Evolutionary conservation across 2,888 invertebrate genomes (phyloP).

Genomic region (Eristalinus aeneus): DNA sequence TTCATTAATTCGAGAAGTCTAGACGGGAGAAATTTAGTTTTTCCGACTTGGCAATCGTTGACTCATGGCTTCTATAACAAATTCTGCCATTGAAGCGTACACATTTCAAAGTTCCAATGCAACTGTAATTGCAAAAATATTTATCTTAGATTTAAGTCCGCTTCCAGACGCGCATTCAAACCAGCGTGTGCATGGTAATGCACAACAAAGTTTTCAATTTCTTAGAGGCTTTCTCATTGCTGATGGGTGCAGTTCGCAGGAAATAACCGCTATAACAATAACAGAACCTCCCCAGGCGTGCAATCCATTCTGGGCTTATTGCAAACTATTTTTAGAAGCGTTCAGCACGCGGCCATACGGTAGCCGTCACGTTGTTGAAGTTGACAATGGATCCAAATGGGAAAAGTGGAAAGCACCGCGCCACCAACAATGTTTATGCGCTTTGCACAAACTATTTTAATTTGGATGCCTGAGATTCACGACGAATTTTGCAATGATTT

Average conservation of each 20-base stretch:
- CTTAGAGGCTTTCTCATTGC: not conserved
- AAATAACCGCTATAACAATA: constrained; percentile 10
- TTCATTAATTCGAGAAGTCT: not conserved
- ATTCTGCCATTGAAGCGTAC: not conserved
- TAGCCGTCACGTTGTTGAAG: not conserved
- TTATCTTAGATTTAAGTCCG: not conserved
- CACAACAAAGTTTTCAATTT: not conserved
- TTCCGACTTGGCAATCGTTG: not conserved
- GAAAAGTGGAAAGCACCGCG: not conserved
- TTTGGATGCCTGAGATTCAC: constrained; percentile 48
- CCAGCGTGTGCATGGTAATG: not conserved
- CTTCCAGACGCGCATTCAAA: not conserved
- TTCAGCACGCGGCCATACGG: constrained; percentile 38
- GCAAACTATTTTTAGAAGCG: constrained; percentile 54
- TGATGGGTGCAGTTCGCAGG: not conserved
- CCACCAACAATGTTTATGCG: not conserved
- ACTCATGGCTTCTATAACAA: not conserved
- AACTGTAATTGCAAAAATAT: not conserved
- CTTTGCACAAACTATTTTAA: constrained; percentile 45
- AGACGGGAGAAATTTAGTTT: too few species aligned
- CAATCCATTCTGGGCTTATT: constrained; percentile 48
- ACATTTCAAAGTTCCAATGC: not conserved
- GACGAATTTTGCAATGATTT: constrained; percentile 56
- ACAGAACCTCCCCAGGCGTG: not conserved
- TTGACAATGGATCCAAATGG: constrained; percentile 38